Evolutionary conservation across 2,888 invertebrate genomes (phyloP).

Genomic region (Philonicus albiceps): DNA sequence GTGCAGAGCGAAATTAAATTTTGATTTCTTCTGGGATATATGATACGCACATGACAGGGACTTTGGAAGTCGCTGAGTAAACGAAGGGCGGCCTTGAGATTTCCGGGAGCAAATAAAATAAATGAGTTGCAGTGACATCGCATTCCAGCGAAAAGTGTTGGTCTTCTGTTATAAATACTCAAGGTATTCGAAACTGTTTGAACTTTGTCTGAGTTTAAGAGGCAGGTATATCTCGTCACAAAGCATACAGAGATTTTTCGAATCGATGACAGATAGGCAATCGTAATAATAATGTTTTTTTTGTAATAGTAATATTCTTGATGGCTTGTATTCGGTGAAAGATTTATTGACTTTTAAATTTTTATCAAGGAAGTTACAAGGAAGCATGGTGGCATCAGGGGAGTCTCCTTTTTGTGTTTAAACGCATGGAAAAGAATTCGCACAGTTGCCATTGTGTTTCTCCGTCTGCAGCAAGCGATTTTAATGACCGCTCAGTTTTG

Average conservation of each 20-base stretch:
- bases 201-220: background rate
- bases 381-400: background rate
- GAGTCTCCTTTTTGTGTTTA: conserved; percentile 24
- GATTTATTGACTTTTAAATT: conserved; percentile 48
- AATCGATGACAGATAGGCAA: background rate
- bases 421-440: conserved; percentile 16
- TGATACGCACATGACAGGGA: conserved; percentile 40
- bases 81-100: background rate
- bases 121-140: conserved; percentile 18
- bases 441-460: conserved; percentile 12
- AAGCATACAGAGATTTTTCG: background rate
- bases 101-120: conserved; percentile 2
- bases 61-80: background rate
- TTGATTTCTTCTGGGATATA: conserved; percentile 46
- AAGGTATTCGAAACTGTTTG: background rate
- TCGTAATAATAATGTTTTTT: conserved; percentile 24
- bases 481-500: background rate
- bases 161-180: background rate
- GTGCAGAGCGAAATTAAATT: conserved; percentile 46
- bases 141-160: background rate
- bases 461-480: background rate
- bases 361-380: conserved; percentile 45
- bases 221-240: background rate
- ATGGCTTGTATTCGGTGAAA: conserved; percentile 40
- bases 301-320: conserved; percentile 45